These are phyloP conservation scores for Peromyscus melanophrys DNA, from an alignment of 2,797 vertebrate genomes.

Conservation along the genomic window DNA sequence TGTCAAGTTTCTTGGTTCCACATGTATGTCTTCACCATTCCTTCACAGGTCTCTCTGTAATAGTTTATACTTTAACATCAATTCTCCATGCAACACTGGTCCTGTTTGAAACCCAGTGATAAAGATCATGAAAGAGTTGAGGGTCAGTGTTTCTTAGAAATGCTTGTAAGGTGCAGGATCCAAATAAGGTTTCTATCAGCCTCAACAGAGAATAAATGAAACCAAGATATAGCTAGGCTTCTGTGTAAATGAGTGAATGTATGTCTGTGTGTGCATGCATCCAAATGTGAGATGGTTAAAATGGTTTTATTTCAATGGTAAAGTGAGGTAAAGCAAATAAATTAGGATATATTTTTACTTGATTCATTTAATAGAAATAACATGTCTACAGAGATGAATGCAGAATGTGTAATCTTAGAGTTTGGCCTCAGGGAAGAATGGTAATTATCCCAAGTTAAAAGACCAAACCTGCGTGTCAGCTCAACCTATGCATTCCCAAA, in stretches of 20 bases:
- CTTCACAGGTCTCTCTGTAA: background rate
- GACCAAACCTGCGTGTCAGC: background rate
- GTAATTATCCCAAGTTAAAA: slow-evolving; percentile 4
- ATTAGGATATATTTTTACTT: background rate
- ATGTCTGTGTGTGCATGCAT: background rate
- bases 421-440: background rate
- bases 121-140: background rate
- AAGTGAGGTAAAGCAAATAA: background rate
- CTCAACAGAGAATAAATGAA: slow-evolving; percentile 27
- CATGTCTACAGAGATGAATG: background rate
- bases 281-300: background rate
- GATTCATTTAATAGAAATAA: slow-evolving; percentile 20
- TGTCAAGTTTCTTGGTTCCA: slow-evolving; percentile 14
- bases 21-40: background rate
- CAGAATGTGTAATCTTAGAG: background rate
- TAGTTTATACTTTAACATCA: background rate
- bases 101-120: slow-evolving; percentile 4
- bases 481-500: background rate
- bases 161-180: background rate
- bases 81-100: background rate
- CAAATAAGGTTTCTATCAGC: background rate
- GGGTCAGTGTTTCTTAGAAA: background rate
- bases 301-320: background rate
- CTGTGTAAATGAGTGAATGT: background rate
- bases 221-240: background rate